Evolutionary conservation across 2,888 invertebrate species (phyloP).

Genomic region (Drosophila subsilvestris): DNA sequence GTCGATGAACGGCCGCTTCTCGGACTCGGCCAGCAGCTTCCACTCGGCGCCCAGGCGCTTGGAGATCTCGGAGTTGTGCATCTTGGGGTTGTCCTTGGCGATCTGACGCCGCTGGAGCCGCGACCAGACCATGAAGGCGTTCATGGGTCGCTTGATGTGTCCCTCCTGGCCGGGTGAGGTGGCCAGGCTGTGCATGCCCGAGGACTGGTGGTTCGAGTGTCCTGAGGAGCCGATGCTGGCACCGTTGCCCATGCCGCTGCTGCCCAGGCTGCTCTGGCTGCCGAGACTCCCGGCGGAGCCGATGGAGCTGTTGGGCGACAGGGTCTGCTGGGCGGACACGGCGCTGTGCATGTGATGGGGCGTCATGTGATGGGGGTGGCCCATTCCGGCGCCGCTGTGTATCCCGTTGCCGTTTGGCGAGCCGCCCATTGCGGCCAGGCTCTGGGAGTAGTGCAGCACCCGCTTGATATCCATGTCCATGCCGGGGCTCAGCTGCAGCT

Average conservation of each 20-base stretch:
- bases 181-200: slow-evolving; percentile 72
- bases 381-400: slow-evolving; percentile 80
- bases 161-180: slow-evolving; percentile 86
- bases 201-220: slow-evolving; percentile 32
- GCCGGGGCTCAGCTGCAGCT: slow-evolving; percentile 73
- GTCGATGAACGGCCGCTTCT: slow-evolving; percentile 97
- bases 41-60: slow-evolving; percentile 96
- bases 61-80: slow-evolving; percentile 95
- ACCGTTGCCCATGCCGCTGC: slow-evolving; percentile 70
- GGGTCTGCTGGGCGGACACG: slow-evolving; percentile 77
- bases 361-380: slow-evolving; percentile 80
- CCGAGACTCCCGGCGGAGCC: slow-evolving; percentile 73
- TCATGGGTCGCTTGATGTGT: slow-evolving; percentile 98
- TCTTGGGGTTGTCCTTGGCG: slow-evolving; percentile 96
- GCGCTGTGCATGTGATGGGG: slow-evolving; percentile 69
- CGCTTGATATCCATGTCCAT: slow-evolving; percentile 83
- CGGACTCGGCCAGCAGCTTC: slow-evolving; percentile 93
- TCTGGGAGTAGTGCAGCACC: slow-evolving; percentile 83
- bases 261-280: slow-evolving; percentile 68
- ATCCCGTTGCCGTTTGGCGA: slow-evolving; percentile 79
- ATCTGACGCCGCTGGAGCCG: slow-evolving; percentile 95
- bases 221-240: slow-evolving; percentile 44
- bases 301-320: slow-evolving; percentile 82
- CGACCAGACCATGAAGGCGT: slow-evolving; percentile 99
- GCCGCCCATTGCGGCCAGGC: slow-evolving; percentile 83